Evolutionary conservation across 2,113 vertebrate species (phyloP), one percentile per base, ranked within the genome.

Genomic region (Pipa parva): DNA sequence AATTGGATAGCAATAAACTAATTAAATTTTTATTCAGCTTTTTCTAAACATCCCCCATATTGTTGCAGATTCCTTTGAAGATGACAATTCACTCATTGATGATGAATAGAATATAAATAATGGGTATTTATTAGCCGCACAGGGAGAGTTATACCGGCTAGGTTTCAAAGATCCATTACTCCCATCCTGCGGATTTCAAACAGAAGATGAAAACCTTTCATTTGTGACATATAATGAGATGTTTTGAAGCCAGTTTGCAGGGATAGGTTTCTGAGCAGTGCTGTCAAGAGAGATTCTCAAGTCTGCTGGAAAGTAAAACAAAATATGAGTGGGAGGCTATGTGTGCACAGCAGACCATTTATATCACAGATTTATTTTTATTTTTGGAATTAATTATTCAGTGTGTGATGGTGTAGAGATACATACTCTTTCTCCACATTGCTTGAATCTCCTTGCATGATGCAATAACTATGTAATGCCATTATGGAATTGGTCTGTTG

Each of bases 291-390:
- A 24, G 13, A 13, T 20, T 1, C 15, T 18, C n/a, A 6, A 18
- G 10, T 15, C 39, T 26, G n/a, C 2, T 28, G 15, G 12, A 4
- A 39, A 48, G 27, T 6, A 57, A 31, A 33, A 31, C 52, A 66
- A 57, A 66, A n/a, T 22, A 66, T 17, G 26, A 24, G 63, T 55
- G 62, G 50, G 62, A 25, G 62, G 21, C 21, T 42, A n/a, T n/a
- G 15, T 42, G 39, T n/a, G 36, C 5, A 13, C 7, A 12, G 39
- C 6, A 17, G 15, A 17, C 39, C 39, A 18, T n/a, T n/a, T 2
- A 42, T 42, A 42, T 42, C 39, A 15, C 39, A n/a, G n/a, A n/a
- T n/a, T n/a, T n/a, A n/a, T n/a, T n/a, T n/a, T n/a, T n/a, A n/a
- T 17, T 4, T 15, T 15, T 17, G 6, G 13, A n/a, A n/a, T 42